Evolutionary conservation across 2,888 invertebrate genomes (phyloP), one percentile per base, ranked within the genome.

Genomic region (Drosophila quasianomalipes): DNA sequence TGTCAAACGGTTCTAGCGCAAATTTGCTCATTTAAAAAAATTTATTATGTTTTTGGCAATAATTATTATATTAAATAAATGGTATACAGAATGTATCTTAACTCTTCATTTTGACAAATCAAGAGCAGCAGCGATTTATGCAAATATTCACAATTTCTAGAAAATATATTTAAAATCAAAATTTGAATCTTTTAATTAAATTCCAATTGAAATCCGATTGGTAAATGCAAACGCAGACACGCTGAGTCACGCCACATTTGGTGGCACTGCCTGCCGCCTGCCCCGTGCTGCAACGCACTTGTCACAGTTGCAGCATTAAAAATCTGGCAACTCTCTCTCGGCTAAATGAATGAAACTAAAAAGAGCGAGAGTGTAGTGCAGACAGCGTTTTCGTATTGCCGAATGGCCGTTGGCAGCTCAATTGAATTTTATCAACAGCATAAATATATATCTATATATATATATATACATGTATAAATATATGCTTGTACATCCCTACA

Each of bases 301-400:
- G 61, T 74, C 60, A 39, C n/a, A 33, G 22, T 55, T 37, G 39
- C 52, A 49, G 33, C 37, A 22, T 62, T 74, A 39, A 28, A 52
- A 61, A 70, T 66, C 60, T 64, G 70, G 53, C 44, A 79, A 75
- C 55, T 31, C 70, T 12, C 44, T 33, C 37, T 35, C 14, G 19
- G 52, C 49, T 51, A 63, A 79, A 55, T 75, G 59, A 65, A 66
- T 70, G 28, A 51, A 60, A 67, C 78, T 70, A 57, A 76, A 76
- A 37, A 39, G 41, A 41, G 39, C 44, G 39, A 26, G 44, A 44
- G 22, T 44, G 41, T 49, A 22, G 30, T 30, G 30, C 37, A 49
- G 16, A 55, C 28, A 60, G 52, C 57, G 57, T 71, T 77, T 67
- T 53, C 37, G 28, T 55, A 64, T 57, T 70, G 52, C 41, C 41